Base-by-base conservation (phyloP, 2,113 vertebrate genomes). In the Colossoma macropomum region DNA sequence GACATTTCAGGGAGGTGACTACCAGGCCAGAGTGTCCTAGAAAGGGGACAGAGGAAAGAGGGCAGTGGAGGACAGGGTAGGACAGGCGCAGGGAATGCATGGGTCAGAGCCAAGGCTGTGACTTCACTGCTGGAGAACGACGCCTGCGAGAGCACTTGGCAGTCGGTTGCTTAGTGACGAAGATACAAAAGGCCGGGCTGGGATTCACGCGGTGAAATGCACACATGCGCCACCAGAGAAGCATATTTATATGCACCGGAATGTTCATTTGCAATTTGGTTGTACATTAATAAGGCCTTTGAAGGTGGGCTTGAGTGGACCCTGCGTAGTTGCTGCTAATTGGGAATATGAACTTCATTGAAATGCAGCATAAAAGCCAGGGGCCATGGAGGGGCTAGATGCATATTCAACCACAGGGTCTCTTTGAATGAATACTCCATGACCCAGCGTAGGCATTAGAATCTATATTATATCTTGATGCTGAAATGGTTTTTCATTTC, bases 101-200 rank as follows among this genome's bases (percentile, higher is more conserved):
- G 69, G 85, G 65, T 16, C 54, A 56, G 62, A 84, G 86, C 91
- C 92, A 93, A 74, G 70, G 72, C 48, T 79, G 77, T 93, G 92
- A 94, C 89, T 91, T 94, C 91, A 93, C 86, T 86, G 85, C 82
- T 81, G 19, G 81, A 90, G 88, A 90, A 93, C 90, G 79, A 86
- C 87, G 89, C 80, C 69, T 84, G 38, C 9, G 86, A 89, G 90
- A 92, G 91, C 86, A 88, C 81, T 86, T 86, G 87, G 48, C 81
- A 77, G 83, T 84, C 80, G 83, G 93, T 93, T 93, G 90, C 92
- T 80, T 41, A 71, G 91, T 86, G 83, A 93, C 83, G 17, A 66
- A 68, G 30, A 68, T 59, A 71, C 48, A 85, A 52, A 86, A 71
- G 84, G 71, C 86, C 82, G 84, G 75, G 63, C 34, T 73, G 17